phyloP scores from a whole-genome alignment of 2,888 invertebrate genomes.

The Drosophila niveifrons region DNA sequence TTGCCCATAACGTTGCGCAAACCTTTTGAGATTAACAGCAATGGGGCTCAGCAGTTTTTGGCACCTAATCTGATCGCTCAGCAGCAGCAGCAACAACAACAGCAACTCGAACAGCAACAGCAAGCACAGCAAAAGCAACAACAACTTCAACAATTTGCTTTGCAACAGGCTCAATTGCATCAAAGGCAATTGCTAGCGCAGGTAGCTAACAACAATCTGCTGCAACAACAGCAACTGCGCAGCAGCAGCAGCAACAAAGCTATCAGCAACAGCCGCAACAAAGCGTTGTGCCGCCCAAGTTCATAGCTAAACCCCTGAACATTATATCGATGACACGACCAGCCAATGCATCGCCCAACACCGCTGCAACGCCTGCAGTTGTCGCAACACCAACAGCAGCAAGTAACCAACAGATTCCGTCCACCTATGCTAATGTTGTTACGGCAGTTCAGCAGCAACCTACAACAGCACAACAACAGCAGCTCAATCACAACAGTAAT shows the following conservation, averaged over 20 bases:
- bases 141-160: constrained; percentile 80
- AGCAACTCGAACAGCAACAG: constrained; percentile 64
- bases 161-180: constrained; percentile 73
- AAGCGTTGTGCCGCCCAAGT: constrained; percentile 69
- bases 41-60: constrained; percentile 78
- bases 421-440: constrained; percentile 76
- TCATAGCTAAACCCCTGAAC: constrained; percentile 82
- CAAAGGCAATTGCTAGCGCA: constrained; percentile 76
- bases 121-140: constrained; percentile 70
- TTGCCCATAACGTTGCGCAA: constrained; percentile 74
- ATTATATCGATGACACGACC: constrained; percentile 83
- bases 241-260: constrained; percentile 50
- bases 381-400: constrained; percentile 33
- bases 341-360: constrained; percentile 68
- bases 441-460: constrained; percentile 40
- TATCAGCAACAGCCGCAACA: constrained; percentile 64
- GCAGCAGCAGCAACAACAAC: constrained; percentile 66
- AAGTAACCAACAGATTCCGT: constrained; percentile 73
- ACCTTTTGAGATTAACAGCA: constrained; percentile 71
- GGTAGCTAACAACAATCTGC: constrained; percentile 71
- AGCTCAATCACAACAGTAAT: constrained; percentile 62
- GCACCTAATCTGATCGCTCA: constrained; percentile 62
- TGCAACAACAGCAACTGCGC: constrained; percentile 64
- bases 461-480: constrained; percentile 24
- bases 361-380: constrained; percentile 60